These are phyloP conservation scores for Sipha maydis DNA, from an alignment of 2,888 invertebrate species.

Conservation along the genomic window DNA sequence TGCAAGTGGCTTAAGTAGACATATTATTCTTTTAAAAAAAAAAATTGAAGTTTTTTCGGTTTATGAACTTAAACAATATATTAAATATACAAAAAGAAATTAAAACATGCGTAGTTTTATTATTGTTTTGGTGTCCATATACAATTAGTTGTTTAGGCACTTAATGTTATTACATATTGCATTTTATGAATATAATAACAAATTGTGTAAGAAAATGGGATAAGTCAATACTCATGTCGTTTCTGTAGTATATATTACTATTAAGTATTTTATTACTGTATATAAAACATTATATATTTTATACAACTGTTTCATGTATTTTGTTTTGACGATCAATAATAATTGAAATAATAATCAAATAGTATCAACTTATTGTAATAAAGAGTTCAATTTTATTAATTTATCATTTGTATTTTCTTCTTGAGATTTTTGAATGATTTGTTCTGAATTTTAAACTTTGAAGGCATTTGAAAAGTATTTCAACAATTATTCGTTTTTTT, in stretches of 20 bases:
- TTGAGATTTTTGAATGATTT: neutral
- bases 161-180: too few species aligned
- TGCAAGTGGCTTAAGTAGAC: constrained; percentile 28
- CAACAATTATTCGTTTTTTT: neutral
- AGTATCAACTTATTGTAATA: too few species aligned
- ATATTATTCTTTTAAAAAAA: neutral
- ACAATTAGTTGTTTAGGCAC: too few species aligned
- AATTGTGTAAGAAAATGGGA: too few species aligned
- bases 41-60: neutral
- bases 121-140: neutral
- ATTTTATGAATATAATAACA: too few species aligned
- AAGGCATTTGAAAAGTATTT: neutral
- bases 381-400: neutral
- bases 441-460: neutral
- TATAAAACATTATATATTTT: too few species aligned
- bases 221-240: too few species aligned
- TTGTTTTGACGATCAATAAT: too few species aligned
- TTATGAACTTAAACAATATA: neutral
- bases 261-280: too few species aligned
- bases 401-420: neutral
- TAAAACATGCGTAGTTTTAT: neutral
- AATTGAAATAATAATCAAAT: too few species aligned
- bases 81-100: neutral
- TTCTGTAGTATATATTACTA: too few species aligned
- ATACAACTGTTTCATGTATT: too few species aligned